phyloP scores from a whole-genome alignment of 1,140 invertebrate species.

The Scaptomyza hsui region DNA sequence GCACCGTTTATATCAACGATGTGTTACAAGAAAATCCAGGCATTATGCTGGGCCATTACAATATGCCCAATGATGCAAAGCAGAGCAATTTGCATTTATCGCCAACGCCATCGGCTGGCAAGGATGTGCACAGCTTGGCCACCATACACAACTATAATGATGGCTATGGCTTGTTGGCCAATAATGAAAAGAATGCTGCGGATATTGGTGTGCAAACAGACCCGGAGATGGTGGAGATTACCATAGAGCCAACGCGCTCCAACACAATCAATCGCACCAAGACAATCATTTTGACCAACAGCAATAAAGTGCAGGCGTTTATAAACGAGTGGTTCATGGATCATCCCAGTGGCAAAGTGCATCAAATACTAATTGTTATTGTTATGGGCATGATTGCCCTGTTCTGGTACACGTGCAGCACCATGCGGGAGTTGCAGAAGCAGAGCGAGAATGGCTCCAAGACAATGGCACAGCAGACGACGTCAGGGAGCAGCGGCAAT shows the following conservation, averaged over 20 bases:
- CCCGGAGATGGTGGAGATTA: slow-evolving; percentile 65
- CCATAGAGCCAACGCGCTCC: slow-evolving; percentile 48
- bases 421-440: slow-evolving; percentile 76
- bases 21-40: slow-evolving; percentile 84
- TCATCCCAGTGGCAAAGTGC: slow-evolving; percentile 84
- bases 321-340: slow-evolving; percentile 83
- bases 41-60: slow-evolving; percentile 90
- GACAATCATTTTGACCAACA: slow-evolving; percentile 84
- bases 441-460: slow-evolving; percentile 83
- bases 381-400: slow-evolving; percentile 87
- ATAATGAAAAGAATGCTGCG: slow-evolving; percentile 68
- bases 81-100: slow-evolving; percentile 67
- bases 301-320: slow-evolving; percentile 74
- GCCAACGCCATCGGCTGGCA: slow-evolving; percentile 56
- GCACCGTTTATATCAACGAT: slow-evolving; percentile 73
- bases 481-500: slow-evolving; percentile 34
- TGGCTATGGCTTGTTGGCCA: slow-evolving; percentile 67
- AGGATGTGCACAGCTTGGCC: slow-evolving; percentile 70
- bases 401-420: slow-evolving; percentile 89
- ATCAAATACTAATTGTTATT: slow-evolving; percentile 88
- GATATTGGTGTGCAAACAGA: slow-evolving; percentile 80
- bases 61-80: slow-evolving; percentile 87
- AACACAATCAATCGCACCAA: slow-evolving; percentile 70
- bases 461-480: slow-evolving; percentile 55
- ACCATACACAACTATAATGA: slow-evolving; percentile 77